Conservation (phyloP, 2,888 invertebrate species). For the Bursaphelenchus okinawaensis region DNA sequence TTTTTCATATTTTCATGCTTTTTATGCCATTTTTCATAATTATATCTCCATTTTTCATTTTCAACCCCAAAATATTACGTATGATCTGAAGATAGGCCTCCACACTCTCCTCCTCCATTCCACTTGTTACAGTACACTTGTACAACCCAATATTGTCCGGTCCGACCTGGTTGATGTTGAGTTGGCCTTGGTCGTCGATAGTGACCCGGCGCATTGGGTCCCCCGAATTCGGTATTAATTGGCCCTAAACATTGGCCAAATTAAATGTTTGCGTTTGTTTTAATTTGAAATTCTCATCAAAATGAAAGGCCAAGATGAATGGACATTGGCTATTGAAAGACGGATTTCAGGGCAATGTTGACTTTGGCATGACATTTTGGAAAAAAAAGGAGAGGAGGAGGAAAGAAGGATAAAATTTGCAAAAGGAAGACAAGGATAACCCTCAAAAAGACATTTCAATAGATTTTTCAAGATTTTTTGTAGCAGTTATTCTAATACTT, state of each 20-base stretch:
- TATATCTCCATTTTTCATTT: no score
- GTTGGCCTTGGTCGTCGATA: constrained; percentile 29
- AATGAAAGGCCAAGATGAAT: neutral
- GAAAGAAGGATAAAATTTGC: no score
- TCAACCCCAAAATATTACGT: no score
- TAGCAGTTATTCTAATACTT: no score
- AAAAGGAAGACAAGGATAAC: no score
- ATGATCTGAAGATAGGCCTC: constrained; percentile 72
- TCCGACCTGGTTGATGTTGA: constrained; percentile 63
- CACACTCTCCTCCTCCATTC: constrained; percentile 83
- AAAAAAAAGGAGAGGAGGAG: no score
- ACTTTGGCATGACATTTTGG: no score
- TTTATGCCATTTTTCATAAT: no score
- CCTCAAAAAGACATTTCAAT: no score
- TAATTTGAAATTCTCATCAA: neutral
- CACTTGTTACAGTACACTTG: constrained; percentile 79
- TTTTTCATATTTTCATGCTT: no score
- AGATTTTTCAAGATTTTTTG: no score
- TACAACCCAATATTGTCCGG: constrained; percentile 77
- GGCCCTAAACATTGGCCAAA: constrained; percentile 21
- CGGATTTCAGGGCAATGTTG: neutral
- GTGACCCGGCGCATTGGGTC: constrained; percentile 22
- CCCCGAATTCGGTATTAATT: constrained; percentile 25
- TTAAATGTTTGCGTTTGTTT: neutral
- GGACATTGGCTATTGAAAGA: neutral